Base-by-base conservation (phyloP, 64 coral and sea anemone species). In the Platygyra sinensis region DNA sequence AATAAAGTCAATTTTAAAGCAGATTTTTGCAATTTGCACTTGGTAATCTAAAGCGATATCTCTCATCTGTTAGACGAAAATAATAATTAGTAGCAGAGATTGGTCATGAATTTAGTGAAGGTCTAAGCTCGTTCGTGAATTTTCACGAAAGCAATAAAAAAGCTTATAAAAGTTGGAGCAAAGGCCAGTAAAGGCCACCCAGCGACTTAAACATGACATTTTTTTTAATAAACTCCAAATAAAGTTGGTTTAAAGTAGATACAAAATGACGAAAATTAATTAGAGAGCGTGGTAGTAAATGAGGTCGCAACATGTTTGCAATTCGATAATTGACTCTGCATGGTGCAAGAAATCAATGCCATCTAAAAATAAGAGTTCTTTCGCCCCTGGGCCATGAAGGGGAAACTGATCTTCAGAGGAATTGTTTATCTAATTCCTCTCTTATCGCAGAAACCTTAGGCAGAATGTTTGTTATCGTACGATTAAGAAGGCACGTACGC, bases 401-500 rank as follows among this genome's bases (percentile, higher is more conserved):
- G 8, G 65, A 28, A 10, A 69, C 24, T 11, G 22, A 27, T 10
- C 22, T 25, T 25, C 65, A 69, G 65, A 5, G 17, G 31, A 62
- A 62, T 80, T 85, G 81, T 50, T 85, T 69, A 85, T 67, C 81
- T 20, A 72, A 71, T 85, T 52, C 16, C 6, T 72, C 63, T 25
- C 11, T 85, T 27, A 72, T 85, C 36, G 22, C 38, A 69, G 65
- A 69, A 28, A 72, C 39, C 38, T 51, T 18, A 10, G 12, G 9
- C 5, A 71, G 38, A 27, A 36, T 52, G 50, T 52, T 69, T 24
- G 38, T 81, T 85, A 71, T 69, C 81, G 64, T 72, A 33, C 63
- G 81, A 85, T 85, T 85, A 71, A 71, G 46, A 5, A 71, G 62
- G 38, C 81, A 71, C 62, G 78, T 80, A 27, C 75, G 46, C 74